Percentiles rank a stretch among this genome's conserved stretches.
phyloP scores from a whole-genome alignment of 2,797 vertebrate species.

The Allobates femoralis region DNA sequence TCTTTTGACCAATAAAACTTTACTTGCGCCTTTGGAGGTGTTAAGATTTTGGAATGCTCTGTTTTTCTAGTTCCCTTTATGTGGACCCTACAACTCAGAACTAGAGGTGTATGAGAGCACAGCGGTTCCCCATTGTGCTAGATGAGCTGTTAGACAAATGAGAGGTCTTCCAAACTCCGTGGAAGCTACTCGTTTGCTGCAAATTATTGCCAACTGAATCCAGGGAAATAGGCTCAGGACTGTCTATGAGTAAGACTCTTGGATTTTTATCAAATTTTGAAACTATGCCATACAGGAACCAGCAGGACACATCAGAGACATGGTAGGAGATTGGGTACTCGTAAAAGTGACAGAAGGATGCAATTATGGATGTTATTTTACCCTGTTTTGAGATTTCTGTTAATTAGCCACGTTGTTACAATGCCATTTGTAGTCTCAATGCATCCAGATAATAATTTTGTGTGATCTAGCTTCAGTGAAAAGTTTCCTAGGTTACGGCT shows the following conservation, averaged over 20 bases:
- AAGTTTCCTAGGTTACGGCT: slow-evolving; percentile 40
- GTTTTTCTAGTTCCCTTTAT: slow-evolving; percentile 50
- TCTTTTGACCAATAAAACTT: slow-evolving; percentile 52
- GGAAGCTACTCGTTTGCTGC: slow-evolving; percentile 5
- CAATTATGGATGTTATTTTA: slow-evolving; percentile 53
- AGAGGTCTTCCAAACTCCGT: background rate
- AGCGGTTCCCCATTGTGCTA: background rate
- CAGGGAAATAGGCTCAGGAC: slow-evolving; percentile 5
- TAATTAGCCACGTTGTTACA: slow-evolving; percentile 43
- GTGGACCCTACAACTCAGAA: slow-evolving; percentile 35
- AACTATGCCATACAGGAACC: background rate
- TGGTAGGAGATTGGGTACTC: slow-evolving; percentile 28
- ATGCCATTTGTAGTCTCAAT: slow-evolving; percentile 41
- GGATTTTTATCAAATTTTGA: slow-evolving; percentile 23
- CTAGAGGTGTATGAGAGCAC: slow-evolving; percentile 37
- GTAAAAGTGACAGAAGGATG: slow-evolving; percentile 51
- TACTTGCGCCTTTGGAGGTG: slow-evolving; percentile 54
- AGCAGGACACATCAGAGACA: slow-evolving; percentile 34
- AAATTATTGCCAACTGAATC: background rate
- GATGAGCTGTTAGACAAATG: background rate
- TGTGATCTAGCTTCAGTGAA: slow-evolving; percentile 23
- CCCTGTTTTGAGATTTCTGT: background rate
- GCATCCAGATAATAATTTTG: slow-evolving; percentile 15
- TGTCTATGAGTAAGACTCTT: slow-evolving; percentile 23
- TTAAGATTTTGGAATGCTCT: slow-evolving; percentile 52